Base-by-base conservation (phyloP, 2,888 invertebrate species). In the Drosophila robusta region DNA sequence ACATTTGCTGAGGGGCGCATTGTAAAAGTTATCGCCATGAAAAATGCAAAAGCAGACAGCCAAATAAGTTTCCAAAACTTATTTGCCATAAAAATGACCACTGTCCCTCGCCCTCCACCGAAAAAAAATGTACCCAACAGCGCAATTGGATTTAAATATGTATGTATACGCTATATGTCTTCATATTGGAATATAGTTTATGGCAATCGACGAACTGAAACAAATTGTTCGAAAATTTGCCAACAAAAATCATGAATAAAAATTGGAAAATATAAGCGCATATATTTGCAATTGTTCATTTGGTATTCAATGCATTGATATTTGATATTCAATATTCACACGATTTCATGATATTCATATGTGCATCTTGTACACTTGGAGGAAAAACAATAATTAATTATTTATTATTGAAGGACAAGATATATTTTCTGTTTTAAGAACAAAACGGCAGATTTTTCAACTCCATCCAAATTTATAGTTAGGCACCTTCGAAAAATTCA, bases 1-100 rank as follows among this genome's bases (percentile, higher is more conserved):
- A 82, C 70, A 73, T 68, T 80, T 45, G 70, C 77, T 54, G 47
- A 65, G 64, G 71, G 78, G 68, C 49, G 49, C 60, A 65, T 58
- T 67, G 63, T 65, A 50, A 73, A 80, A 83, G 74, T 79, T 69
- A 80, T 75, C 61, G 75, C 63, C 75, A 68, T 61, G 71, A 61
- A 51, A 61, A 62, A 70, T 41, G 46, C 32, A 49, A 42, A 32
- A 47, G 46, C 47, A 57, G 44, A 57, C 50, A 67, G 50, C 49
- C 69, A 64, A 74, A 74, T 74, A 73, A 69, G 55, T 74, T 74
- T 32, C 44, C 55, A 32, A 49, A 46, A 49, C 64, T 42, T 38
- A 29, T 58, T 52, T 38, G 36, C 69, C 39, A 56, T 49, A 29
- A 56, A 61, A 44, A 16, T 29, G 18, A 29, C 29, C 26, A 26